Evolutionary conservation across 1,140 invertebrate genomes (phyloP), one percentile per base, ranked within the genome.

Genomic region (Caerostris darwini): DNA sequence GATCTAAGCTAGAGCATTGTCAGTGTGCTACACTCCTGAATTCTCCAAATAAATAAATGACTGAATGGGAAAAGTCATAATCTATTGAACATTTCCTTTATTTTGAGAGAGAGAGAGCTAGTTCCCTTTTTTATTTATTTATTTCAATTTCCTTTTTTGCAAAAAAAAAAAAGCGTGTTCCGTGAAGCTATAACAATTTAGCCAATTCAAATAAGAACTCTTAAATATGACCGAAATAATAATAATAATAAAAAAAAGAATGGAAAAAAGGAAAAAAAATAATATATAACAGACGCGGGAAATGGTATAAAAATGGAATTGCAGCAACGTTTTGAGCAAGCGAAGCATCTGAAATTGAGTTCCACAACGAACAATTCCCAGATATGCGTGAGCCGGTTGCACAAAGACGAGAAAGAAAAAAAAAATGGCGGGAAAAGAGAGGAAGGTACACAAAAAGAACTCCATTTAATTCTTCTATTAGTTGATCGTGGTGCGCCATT

Each of bases 401-500:
- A 93, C 92, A 93, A 93, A 93, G 85, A 92, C 59, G 67, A 34
- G 19, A 88, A 67, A 83, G 19, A 34, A 34, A 34, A 34, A 34
- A 34, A 34, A 34, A 34, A 58, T 53, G 89, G 71, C 10, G 53
- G 89, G 71, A 81, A 81, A 59, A 8, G 34, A 19, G 59, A 56
- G 58, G 77, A 34, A 53, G 59, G 81, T 56, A 88, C 83, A 87
- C 64, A 93, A 77, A 93, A 93, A 61, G 86, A 93, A 87, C 69
- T 93, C 83, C 83, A 93, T 93, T 88, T 93, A 93, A 93, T 93
- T 93, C 92, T 67, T 93, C 92, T 93, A 93, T 93, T 93, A 93
- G 85, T 58, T 82, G 64, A 85, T 54, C 58, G 50, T 50, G 7
- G 91, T 82, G 77, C 81, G 90, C 58, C 2, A 71, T 12, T 50